Conservation (phyloP, 2,113 vertebrate species). For the Dipodomys spectabilis region DNA sequence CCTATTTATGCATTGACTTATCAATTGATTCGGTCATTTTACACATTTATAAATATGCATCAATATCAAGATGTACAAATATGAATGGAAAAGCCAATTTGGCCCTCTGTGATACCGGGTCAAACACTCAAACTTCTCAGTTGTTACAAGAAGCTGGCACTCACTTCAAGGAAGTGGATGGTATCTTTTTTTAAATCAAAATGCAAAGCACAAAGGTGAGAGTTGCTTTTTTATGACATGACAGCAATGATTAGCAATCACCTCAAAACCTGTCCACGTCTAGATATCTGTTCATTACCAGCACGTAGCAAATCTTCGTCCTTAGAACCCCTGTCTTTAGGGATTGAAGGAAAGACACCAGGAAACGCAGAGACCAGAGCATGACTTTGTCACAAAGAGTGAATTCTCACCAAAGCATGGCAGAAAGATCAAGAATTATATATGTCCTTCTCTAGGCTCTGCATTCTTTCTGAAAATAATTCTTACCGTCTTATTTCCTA, state of each 20-base stretch:
- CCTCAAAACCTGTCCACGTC: neutral
- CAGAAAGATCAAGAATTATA: neutral
- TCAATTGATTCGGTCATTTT: neutral
- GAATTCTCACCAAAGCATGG: neutral
- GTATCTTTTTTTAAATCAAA: neutral
- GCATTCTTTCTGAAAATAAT: neutral
- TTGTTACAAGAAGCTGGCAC: neutral
- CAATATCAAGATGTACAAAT: no score
- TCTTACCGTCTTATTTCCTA: neutral
- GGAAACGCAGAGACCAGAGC: neutral
- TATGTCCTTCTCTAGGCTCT: neutral
- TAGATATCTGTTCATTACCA: neutral
- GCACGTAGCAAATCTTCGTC: neutral
- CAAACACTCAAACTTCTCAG: neutral
- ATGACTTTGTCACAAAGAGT: neutral
- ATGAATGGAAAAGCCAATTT: neutral
- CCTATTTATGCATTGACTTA: neutral
- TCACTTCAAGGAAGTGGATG: neutral
- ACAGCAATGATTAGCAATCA: neutral
- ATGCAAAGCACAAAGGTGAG: neutral
- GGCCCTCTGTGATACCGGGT: neutral
- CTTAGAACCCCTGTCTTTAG: neutral
- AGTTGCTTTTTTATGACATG: neutral
- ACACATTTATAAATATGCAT: neutral
- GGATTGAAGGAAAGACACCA: neutral